A percentile compares a stretch with the other conserved stretches of the same genome.
These are phyloP conservation scores for Fregata magnificens DNA, from an alignment of 2,113 vertebrate genomes.

Conservation along the genomic window DNA sequence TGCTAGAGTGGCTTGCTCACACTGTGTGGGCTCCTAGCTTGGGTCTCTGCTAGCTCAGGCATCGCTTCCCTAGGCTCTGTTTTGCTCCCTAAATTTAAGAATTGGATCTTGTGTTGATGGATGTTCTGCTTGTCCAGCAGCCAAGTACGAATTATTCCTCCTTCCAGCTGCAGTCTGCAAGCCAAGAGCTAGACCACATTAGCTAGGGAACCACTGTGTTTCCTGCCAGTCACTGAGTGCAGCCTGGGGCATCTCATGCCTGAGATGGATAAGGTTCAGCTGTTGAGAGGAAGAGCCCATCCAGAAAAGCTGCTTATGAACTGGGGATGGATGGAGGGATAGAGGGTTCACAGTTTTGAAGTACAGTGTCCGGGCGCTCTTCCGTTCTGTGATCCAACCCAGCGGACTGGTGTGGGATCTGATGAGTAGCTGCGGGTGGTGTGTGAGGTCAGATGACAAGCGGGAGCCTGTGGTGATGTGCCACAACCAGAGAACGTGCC, in stretches of 20 bases:
- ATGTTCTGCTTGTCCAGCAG: constrained; percentile 35
- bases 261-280: constrained; percentile 34
- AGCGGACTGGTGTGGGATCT: not conserved
- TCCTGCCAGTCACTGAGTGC: constrained; percentile 40
- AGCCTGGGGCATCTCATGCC: constrained; percentile 48
- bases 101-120: constrained; percentile 24
- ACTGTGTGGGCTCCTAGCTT: not conserved
- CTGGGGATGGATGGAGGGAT: not conserved
- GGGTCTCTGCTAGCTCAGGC: not conserved
- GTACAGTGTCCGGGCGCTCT: accelerated
- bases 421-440: not conserved
- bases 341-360: not conserved
- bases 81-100: constrained; percentile 42
- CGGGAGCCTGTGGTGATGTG: not conserved
- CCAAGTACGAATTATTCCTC: constrained; percentile 32
- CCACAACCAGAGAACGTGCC: not conserved
- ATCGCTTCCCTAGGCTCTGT: not conserved
- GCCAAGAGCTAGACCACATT: constrained; percentile 47
- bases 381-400: not conserved
- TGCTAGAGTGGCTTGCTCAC: not conserved
- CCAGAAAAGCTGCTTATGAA: constrained; percentile 10
- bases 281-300: constrained; percentile 32
- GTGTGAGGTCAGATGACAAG: not conserved
- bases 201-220: constrained; percentile 15
- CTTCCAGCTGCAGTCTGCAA: constrained; percentile 3